Evolutionary conservation across 2,113 vertebrate genomes (phyloP), one percentile per base, ranked within the genome.

Genomic region (Monarcha castaneiventris): DNA sequence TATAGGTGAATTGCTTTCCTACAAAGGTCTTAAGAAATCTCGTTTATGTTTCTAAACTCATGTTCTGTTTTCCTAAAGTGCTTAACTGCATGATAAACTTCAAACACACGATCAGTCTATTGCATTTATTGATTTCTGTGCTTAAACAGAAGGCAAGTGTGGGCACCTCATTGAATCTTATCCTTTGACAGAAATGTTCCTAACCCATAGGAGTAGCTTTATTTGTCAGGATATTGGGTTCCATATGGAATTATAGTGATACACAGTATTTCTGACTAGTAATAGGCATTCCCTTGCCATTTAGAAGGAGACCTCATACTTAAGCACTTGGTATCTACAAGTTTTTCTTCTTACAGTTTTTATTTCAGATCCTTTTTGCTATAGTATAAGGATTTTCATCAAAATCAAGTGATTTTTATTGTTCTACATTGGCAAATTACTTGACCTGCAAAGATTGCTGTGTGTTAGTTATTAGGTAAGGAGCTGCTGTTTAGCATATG

Each of bases 1-100:
- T 87, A 66, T 35, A 95, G 75, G 72, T 97, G 92, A 95, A 92
- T 59, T 90, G n/a, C 25, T 80, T 96, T 91, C 72, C 86, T 95
- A 35, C 46, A 92, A 74, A 79, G 77, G 62, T 84, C 84, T 92
- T 63, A 88, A 84, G 76, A 94, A 95, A 94, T 92, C 78, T 91
- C 11, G 30, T 95, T 91, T 92, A 61, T 77, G 84, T 92, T 96
- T 92, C 85, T 86, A 94, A 81, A 90, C 68, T 71, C 55, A 56
- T 81, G 52, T 87, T 92, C 48, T 89, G 58, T 67, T 94, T 94
- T 92, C 76, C 43, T 56, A 49, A 94, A 92, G 54, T 72, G 68
- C 66, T 93, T 94, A 89, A 87, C 69, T 81, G 16, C 39, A 41
- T 55, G 44, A 89, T 78, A 74, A 87, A 72, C 79, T 90, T 86